Conservation (phyloP, 2,113 vertebrate species). For the Anarrhichthys ocellatus region DNA sequence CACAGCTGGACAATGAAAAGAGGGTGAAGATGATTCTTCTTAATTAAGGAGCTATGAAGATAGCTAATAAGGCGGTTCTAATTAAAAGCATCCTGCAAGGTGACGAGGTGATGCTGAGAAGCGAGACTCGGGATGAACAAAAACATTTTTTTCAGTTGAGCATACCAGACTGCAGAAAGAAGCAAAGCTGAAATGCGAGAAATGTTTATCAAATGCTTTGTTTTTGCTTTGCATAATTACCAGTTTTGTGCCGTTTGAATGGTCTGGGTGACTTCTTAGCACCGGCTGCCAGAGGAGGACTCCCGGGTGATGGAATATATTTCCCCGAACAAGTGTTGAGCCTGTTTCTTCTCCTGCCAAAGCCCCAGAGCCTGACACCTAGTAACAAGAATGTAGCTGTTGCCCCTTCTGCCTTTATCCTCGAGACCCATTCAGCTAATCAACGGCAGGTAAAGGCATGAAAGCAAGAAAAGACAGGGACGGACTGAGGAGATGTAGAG, state of each 20-base stretch:
- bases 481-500: constrained; percentile 20
- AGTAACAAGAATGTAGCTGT: constrained; percentile 71
- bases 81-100: constrained; percentile 82
- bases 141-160: constrained; percentile 55
- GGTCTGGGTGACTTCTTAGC: constrained; percentile 68
- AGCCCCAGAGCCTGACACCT: constrained; percentile 60
- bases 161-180: constrained; percentile 47
- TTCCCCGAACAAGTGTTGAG: constrained; percentile 47
- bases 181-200: constrained; percentile 74
- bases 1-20: constrained; percentile 83
- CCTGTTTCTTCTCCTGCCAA: constrained; percentile 27
- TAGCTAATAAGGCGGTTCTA: constrained; percentile 78
- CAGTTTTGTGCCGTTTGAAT: constrained; percentile 70
- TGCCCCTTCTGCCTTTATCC: constrained; percentile 63
- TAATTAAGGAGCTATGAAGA: constrained; percentile 85
- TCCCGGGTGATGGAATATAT: constrained; percentile 79
- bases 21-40: constrained; percentile 83
- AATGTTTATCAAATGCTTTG: constrained; percentile 83
- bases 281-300: constrained; percentile 53
- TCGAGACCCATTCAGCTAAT: constrained; percentile 62
- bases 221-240: constrained; percentile 77
- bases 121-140: constrained; percentile 6
- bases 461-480: constrained; percentile 15
- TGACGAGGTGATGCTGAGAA: constrained; percentile 45
- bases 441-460: constrained; percentile 55